Base-by-base conservation (phyloP, 2,113 vertebrate genomes). In the Sakesphorus luctuosus region DNA sequence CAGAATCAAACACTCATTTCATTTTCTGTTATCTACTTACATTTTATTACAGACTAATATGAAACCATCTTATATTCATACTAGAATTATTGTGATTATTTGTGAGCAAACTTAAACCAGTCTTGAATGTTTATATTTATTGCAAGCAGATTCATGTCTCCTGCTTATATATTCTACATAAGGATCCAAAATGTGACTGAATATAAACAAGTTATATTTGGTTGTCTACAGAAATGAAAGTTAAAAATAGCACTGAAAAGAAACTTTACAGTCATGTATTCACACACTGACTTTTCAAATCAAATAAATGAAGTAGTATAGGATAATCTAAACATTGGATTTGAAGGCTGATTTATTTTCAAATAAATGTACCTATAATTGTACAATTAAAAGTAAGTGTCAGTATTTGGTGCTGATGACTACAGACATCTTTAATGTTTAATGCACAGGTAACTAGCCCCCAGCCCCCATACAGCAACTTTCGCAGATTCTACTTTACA, bases 191-290 rank as follows among this genome's bases (percentile, higher is more conserved):
- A 98, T n/a, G 73, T 82, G 84, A 89, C 89, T 61, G 82, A 86
- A 90, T 91, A 95, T 59, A 95, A 97, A 94, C 94, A 97, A 98
- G 96, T 96, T 93, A 46, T 62, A 79, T 93, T 98, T 97, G 97
- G 93, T 89, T 98, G 98, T 98, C 97, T 98, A 97, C 97, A 97
- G 95, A 98, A 98, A 98, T 91, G 58, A 98, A 97, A 97, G 81
- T 97, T 98, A 98, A 98, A 99, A 99, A 98, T 83, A 97, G 97
- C 69, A 94, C 87, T 98, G 97, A 98, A 99, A 98, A 98, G 97
- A 98, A 98, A 98, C 93, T 98, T 97, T 97, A 97, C 80, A 97
- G 97, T 98, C 97, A 97, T 96, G 96, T 97, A 91, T 95, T 97
- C 96, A 97, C 86, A 95, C 90, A 90, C 49, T 93, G 96, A 97